phyloP scores from a whole-genome alignment of 1,140 invertebrate genomes.

The Zaprionus tsacasi region DNA sequence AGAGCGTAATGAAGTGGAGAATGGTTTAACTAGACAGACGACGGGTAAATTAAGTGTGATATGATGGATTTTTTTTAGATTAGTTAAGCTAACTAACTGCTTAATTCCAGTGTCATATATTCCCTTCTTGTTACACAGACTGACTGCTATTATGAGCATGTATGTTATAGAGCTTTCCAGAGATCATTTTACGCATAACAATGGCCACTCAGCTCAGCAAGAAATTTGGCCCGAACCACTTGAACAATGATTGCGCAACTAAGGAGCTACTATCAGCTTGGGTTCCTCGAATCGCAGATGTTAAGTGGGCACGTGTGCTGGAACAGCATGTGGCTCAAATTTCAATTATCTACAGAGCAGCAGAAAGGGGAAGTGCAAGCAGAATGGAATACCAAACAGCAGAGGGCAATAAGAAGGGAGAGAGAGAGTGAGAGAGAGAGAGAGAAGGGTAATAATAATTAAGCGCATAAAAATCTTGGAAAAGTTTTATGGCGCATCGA shows the following conservation, averaged over 20 bases:
- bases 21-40: too few relatives aligned
- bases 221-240: background rate
- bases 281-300: constrained; percentile 24
- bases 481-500: constrained; percentile 62
- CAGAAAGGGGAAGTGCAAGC: background rate
- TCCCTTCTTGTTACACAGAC: too few relatives aligned
- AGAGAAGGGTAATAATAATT: constrained; percentile 53
- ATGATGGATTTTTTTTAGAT: too few relatives aligned
- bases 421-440: background rate
- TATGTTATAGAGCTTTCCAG: background rate
- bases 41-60: too few relatives aligned
- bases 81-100: too few relatives aligned
- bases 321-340: constrained; percentile 51
- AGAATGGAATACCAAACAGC: constrained; percentile 14
- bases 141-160: background rate
- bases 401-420: background rate
- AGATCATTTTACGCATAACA: background rate
- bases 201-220: background rate
- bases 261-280: constrained; percentile 13
- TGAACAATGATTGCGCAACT: constrained; percentile 7
- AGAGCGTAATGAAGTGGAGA: background rate
- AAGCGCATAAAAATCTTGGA: constrained; percentile 57
- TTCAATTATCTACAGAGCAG: constrained; percentile 59
- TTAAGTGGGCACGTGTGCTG: constrained; percentile 48
- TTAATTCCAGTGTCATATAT: background rate